phyloP scores from a whole-genome alignment of 2,888 invertebrate genomes.

The Sthenelais limicola region DNA sequence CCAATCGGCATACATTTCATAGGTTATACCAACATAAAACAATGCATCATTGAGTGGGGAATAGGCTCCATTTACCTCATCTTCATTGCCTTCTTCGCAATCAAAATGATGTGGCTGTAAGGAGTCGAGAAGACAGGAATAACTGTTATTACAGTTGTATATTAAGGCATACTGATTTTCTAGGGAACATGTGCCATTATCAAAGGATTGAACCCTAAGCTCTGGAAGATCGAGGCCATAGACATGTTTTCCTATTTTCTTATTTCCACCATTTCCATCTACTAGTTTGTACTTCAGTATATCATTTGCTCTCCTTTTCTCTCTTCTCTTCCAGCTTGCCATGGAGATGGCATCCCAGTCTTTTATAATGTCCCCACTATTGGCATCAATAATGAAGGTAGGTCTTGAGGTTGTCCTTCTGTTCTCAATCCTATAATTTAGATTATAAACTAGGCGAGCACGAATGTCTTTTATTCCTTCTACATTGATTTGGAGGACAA shows the following conservation, averaged over 20 bases:
- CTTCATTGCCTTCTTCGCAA: slow-evolving; percentile 47
- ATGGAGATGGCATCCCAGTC: slow-evolving; percentile 52
- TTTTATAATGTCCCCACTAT: slow-evolving; percentile 49
- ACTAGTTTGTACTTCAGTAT: slow-evolving; percentile 16
- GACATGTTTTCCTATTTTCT: slow-evolving; percentile 51
- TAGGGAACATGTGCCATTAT: slow-evolving; percentile 50
- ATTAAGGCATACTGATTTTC: slow-evolving; percentile 56
- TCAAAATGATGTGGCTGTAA: slow-evolving; percentile 33
- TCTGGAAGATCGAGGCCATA: slow-evolving; percentile 51
- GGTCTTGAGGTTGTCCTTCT: slow-evolving; percentile 48
- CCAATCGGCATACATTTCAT: slow-evolving; percentile 57
- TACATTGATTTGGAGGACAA: neutral
- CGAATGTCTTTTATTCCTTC: neutral
- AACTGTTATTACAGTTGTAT: slow-evolving; percentile 45
- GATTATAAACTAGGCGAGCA: slow-evolving; percentile 36
- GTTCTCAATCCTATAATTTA: slow-evolving; percentile 43
- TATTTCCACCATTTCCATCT: slow-evolving; percentile 53
- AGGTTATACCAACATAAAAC: slow-evolving; percentile 53
- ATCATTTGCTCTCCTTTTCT: neutral
- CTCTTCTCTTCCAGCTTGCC: slow-evolving; percentile 9
- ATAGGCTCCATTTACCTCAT: slow-evolving; percentile 49
- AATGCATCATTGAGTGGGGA: slow-evolving; percentile 54
- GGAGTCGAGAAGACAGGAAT: neutral
- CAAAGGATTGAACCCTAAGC: slow-evolving; percentile 43
- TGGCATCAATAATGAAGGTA: slow-evolving; percentile 53